phyloP scores from a whole-genome alignment of 2,797 vertebrate species.

The Buphagus erythrorhynchus region DNA sequence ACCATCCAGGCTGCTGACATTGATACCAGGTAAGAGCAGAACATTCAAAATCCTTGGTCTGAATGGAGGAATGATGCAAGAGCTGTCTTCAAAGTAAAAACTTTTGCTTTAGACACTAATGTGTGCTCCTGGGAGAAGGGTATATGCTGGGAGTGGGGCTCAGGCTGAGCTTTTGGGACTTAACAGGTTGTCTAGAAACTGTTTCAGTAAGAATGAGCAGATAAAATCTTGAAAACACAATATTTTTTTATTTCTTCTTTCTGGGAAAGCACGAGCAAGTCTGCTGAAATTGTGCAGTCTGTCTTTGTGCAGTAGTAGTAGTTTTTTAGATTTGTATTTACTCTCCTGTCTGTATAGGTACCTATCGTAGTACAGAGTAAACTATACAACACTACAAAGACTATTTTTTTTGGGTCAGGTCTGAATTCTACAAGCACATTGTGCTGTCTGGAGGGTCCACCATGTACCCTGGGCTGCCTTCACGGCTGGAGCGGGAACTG shows the following conservation, averaged over 20 bases:
- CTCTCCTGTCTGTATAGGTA: neutral
- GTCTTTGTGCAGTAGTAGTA: neutral
- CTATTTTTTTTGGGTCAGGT: slow-evolving; percentile 70
- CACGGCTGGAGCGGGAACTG: slow-evolving; percentile 94
- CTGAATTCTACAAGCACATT: slow-evolving; percentile 99
- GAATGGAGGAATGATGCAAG: neutral
- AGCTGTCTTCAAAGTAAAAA: neutral
- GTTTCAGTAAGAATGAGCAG: neutral
- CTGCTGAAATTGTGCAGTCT: neutral
- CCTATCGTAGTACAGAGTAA: neutral
- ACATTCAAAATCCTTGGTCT: neutral
- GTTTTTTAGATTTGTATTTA: neutral
- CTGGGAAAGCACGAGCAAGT: neutral
- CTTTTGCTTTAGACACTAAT: neutral
- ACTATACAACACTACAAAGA: neutral
- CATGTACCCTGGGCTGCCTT: slow-evolving; percentile 98
- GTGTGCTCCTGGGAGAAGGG: neutral
- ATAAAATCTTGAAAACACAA: neutral
- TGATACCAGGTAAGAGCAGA: slow-evolving; percentile 88
- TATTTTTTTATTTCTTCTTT: neutral
- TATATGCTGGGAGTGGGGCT: neutral
- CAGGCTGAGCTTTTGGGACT: neutral
- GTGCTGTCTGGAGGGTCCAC: slow-evolving; percentile 97
- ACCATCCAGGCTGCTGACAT: slow-evolving; percentile 99
- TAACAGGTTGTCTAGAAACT: neutral